phyloP scores from a whole-genome alignment of 1,140 invertebrate genomes.

The Anadara kagoshimensis region DNA sequence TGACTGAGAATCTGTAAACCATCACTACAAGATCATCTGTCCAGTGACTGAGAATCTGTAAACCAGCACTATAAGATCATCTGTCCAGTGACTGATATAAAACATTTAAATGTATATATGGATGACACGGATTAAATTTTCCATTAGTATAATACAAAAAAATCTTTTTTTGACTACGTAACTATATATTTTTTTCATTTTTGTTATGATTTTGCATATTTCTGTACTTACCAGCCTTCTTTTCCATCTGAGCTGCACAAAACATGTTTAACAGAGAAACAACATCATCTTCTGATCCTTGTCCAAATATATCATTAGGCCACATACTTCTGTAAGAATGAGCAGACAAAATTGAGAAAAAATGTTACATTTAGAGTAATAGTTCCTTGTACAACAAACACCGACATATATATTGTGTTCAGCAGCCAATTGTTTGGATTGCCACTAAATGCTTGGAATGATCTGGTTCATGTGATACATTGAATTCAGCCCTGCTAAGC shows the following conservation, averaged over 20 bases:
- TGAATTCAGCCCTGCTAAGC: no score
- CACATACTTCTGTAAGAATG: slow-evolving; percentile 77
- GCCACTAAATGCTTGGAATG: no score
- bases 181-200: not conserved
- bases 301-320: slow-evolving; percentile 77
- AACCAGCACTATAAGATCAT: not conserved
- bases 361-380: no score
- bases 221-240: slow-evolving; percentile 78
- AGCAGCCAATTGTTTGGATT: no score
- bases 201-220: not conserved
- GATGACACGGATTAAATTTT: not conserved
- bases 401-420: no score
- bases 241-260: slow-evolving; percentile 81
- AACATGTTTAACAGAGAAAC: slow-evolving; percentile 83
- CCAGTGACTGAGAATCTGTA: no score
- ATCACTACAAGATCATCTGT: no score
- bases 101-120: not conserved
- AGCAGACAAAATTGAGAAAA: no score
- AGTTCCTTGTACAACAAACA: no score
- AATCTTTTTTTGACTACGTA: not conserved
- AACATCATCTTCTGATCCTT: slow-evolving; percentile 77
- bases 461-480: no score
- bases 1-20: no score
- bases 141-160: not conserved
- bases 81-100: not conserved